Evolutionary conservation across 2,113 vertebrate genomes (phyloP), one percentile per base, ranked within the genome.

Genomic region (Ceyx cyanopectus): DNA sequence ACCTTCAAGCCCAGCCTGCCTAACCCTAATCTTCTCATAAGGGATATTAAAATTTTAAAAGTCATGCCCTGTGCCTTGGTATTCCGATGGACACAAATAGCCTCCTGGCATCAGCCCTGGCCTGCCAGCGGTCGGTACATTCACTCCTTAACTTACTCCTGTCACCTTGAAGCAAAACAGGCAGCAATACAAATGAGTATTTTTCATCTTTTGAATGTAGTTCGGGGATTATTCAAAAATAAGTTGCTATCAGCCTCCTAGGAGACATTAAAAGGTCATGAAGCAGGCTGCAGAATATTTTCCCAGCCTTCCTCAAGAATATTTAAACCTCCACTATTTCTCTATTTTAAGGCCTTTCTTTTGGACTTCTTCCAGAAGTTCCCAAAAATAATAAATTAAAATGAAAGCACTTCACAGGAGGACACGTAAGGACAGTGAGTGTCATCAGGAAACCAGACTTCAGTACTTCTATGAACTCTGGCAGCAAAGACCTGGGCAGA

Each of bases 381-480:
- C 65, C 17, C 8, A 66, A 87, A 85, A 69, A 57, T 6, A 79
- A 72, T 72, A 19, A 40, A 60, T 53, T 85, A 37, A 87, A 63
- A 16, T 0, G 6, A 66, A 57, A 72, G 67, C 0, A 1, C 67
- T 85, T 69, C 21, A 10, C 56, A 6, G 20, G 48, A 78, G 56
- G 87, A 84, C 76, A 3, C 13, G 0, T 81, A 65, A 95, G 92
- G 86, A 93, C 90, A 94, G 79, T 56, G 7, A 88, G 27, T 2
- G 66, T 7, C 22, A 6, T 69, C 77, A 90, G 69, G 87, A 56
- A 74, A 84, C 83, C 2, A 40, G 85, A 68, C 61, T 48, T 54
- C 0, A 1, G 86, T 61, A 43, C 53, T 95, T 94, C 94, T 61
- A 88, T 77, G 90, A 95, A 93, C 91, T 57, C 92, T 92, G 96